A percentile compares a stretch with the other conserved stretches of the same genome.
Evolutionary conservation across 2,888 invertebrate species (phyloP).

Genomic region (Barypeithes pellucidus): DNA sequence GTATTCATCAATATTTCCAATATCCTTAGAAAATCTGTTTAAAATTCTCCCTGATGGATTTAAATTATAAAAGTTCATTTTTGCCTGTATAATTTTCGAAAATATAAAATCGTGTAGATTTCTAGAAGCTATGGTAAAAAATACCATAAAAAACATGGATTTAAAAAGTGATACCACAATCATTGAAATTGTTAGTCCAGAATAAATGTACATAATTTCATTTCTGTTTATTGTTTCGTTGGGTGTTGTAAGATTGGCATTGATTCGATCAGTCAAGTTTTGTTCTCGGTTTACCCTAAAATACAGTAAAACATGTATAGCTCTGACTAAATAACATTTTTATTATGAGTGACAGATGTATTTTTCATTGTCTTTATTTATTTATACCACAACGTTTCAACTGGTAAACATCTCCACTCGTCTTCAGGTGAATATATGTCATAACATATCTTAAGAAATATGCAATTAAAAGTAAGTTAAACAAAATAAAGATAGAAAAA

Average conservation of each 20-base stretch:
- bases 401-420: too few species aligned
- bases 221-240: conserved; percentile 58
- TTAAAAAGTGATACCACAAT: conserved; percentile 66
- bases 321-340: too few species aligned
- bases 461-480: too few species aligned
- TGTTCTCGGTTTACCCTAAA: conserved; percentile 67
- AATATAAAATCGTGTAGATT: conserved; percentile 67
- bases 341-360: too few species aligned
- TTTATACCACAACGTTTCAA: too few species aligned
- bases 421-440: too few species aligned
- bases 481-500: too few species aligned
- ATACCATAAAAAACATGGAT: conserved; percentile 66
- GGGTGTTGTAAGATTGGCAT: conserved; percentile 54
- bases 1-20: conserved; percentile 78
- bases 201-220: conserved; percentile 70
- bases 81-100: conserved; percentile 63
- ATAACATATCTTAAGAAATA: too few species aligned
- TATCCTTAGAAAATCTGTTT: conserved; percentile 70
- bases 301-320: not conserved
- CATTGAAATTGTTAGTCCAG: conserved; percentile 69
- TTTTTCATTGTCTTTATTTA: too few species aligned
- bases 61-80: conserved; percentile 68
- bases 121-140: conserved; percentile 66
- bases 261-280: conserved; percentile 58
- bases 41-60: conserved; percentile 68